A percentile compares a stretch with the other conserved stretches of the same genome.
phyloP scores from a whole-genome alignment of 2,113 vertebrate genomes.

The Rhabdomys dilectus region DNA sequence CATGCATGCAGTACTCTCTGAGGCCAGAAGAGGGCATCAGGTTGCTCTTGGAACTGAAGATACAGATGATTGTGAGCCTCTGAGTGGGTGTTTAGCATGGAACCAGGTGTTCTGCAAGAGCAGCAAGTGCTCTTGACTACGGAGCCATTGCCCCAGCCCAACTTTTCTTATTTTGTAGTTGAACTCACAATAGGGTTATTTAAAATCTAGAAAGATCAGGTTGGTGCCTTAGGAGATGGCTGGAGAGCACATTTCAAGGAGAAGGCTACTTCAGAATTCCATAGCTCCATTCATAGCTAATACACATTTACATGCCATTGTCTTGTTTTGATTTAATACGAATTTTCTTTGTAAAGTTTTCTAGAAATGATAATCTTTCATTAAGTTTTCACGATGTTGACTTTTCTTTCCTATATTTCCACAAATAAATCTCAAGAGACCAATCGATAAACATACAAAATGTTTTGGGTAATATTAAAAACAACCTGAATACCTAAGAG shows the following conservation, averaged over 20 bases:
- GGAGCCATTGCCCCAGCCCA: background rate
- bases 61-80: background rate
- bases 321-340: constrained; percentile 56
- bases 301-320: constrained; percentile 29
- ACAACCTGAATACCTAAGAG: background rate
- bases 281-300: constrained; percentile 40
- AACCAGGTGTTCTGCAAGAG: background rate
- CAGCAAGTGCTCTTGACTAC: background rate
- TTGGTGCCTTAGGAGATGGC: constrained; percentile 1
- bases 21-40: too few species aligned
- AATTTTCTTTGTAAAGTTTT: background rate
- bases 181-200: constrained; percentile 54
- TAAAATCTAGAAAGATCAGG: constrained; percentile 11
- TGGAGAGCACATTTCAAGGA: constrained; percentile 32
- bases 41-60: background rate
- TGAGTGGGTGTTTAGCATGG: background rate
- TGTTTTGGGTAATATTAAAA: background rate
- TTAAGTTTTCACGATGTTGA: background rate
- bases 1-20: background rate
- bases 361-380: constrained; percentile 40
- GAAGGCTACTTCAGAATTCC: constrained; percentile 43
- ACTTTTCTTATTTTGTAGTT: constrained; percentile 49
- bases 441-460: background rate
- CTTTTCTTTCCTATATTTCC: accelerated
- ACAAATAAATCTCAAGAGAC: constrained; percentile 23